Evolutionary conservation across 2,888 invertebrate genomes (phyloP), one percentile per base, ranked within the genome.

Genomic region (Helobdella robusta): DNA sequence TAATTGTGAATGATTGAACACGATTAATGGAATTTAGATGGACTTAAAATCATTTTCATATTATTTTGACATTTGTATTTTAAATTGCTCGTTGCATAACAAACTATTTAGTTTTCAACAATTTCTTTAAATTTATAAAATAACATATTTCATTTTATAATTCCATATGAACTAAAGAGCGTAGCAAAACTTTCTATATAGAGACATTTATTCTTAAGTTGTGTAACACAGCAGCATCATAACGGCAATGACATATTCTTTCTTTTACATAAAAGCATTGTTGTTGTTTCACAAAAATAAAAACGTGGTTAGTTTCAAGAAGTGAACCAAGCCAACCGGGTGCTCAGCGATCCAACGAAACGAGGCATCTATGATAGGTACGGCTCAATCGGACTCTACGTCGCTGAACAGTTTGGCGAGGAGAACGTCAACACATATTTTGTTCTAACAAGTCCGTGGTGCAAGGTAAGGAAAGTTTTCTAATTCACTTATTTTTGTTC

Each of bases 351-450:
- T 82, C 84, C 88, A 72, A 93, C 92, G 44, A 97, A 95, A 83
- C 84, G 97, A 75, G 91, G 91, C 80, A 94, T 98, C 76, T 98
- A 98, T 79, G 98, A 98, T 80, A 90, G 91, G 80, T 97, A 98
- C 81, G 98, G 98, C 65, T 95, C 95, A 3, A 84, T 98, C 65
- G 82, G 82, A 20, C 74, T 82, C 50, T 79, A 95, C 80, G 89
- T 95, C 71, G 93, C 94, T 52, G 97, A 98, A 79, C 97, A 97
- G 81, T 91, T 98, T 80, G 98, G 98, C 30, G 97, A 98, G 81
- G 95, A 97, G 81, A 95, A 95, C 81, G 94, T 95, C 74, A 92
- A 94, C 81, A 88, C 97, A 74, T 97, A 94, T 82, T 94, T 95
- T 82, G 88, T 94, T 74, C 87, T 97, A 72, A 94, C 92, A 71